Conservation (phyloP, 1,140 invertebrate genomes). For the Pseudomyrmex pallidus region DNA sequence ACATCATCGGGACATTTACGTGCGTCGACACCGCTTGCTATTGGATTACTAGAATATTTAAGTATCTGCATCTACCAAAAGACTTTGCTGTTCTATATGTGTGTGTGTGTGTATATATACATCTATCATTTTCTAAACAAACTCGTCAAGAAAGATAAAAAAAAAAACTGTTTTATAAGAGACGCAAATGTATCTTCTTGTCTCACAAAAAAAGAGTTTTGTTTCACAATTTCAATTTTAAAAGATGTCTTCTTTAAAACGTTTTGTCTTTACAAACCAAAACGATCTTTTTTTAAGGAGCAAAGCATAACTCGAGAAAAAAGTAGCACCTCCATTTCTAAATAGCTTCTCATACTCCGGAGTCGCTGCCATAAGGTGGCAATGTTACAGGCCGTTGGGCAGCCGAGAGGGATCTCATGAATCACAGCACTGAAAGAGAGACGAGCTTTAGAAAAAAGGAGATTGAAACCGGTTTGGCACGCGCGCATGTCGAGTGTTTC, state of each 20-base stretch:
- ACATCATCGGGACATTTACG: conserved; percentile 81
- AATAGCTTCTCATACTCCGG: conserved; percentile 68
- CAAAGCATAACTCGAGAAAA: conserved; percentile 49
- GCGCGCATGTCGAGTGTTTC: conserved; percentile 68
- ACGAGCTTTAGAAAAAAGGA: conserved; percentile 58
- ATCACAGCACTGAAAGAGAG: conserved; percentile 75
- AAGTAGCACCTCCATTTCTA: conserved; percentile 60
- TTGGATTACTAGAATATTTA: conserved; percentile 78
- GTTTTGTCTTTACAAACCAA: conserved; percentile 8
- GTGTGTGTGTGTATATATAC: neutral
- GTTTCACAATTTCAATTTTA: neutral
- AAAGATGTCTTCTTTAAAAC: neutral
- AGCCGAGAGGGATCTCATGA: conserved; percentile 77
- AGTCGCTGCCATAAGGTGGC: conserved; percentile 77
- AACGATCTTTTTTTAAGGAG: conserved; percentile 25
- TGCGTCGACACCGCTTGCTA: conserved; percentile 63
- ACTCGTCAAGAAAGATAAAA: neutral
- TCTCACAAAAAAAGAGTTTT: neutral
- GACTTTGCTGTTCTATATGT: too few relatives aligned
- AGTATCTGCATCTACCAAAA: conserved; percentile 10
- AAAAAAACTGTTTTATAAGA: neutral
- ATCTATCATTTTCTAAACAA: neutral
- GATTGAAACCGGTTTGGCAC: conserved; percentile 78
- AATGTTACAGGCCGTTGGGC: conserved; percentile 82
- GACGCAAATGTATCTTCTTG: neutral